Evolutionary conservation across 2,113 vertebrate genomes (phyloP), one percentile per base, ranked within the genome.

Genomic region (Hassar affinis): DNA sequence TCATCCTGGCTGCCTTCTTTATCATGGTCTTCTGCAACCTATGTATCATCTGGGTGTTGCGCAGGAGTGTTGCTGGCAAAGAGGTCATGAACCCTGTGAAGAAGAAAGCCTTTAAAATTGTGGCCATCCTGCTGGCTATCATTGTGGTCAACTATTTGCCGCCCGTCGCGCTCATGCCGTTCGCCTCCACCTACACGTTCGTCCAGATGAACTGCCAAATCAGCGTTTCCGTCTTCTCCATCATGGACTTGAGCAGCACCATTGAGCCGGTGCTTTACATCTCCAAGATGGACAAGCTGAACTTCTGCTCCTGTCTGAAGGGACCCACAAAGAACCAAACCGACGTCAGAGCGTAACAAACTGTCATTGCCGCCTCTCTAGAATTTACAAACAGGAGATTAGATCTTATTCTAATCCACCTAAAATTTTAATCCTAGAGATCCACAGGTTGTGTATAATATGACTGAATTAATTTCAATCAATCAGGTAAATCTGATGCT

Each of bases 211-310:
- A 25, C 10, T 95, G 93, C 87, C 88, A 92, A 89, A 90, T 94
- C 84, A 86, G 86, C 45, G 17, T 90, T 68, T 87, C 80, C 6
- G 91, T 93, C 47, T 93, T 89, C 78, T 81, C 91, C 81, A 88
- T 94, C 88, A 94, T 94, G 93, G 93, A 94, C 49, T 86, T 94
- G 89, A 95, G 94, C 91, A 89, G 92, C 89, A 94, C 91, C 88
- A 82, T 95, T 0, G 93, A 95, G 87, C 93, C 93, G 2, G 88
- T 94, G 15, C 89, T 94, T 68, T 92, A 94, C 91, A 81, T 94
- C 84, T 90, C 86, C 7, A 94, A 93, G 90, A 91, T 90, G 89
- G 92, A 93, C 17, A 81, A 27, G 20, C 56, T 52, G 1, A 30
- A 59, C 0, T 74, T 66, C 0, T 79, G 81, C 45, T 87, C 89